Percentiles rank a stretch among this genome's conserved stretches.
Evolutionary conservation across 2,113 vertebrate genomes (phyloP).

Genomic region (Boulengerochromis microlepis): DNA sequence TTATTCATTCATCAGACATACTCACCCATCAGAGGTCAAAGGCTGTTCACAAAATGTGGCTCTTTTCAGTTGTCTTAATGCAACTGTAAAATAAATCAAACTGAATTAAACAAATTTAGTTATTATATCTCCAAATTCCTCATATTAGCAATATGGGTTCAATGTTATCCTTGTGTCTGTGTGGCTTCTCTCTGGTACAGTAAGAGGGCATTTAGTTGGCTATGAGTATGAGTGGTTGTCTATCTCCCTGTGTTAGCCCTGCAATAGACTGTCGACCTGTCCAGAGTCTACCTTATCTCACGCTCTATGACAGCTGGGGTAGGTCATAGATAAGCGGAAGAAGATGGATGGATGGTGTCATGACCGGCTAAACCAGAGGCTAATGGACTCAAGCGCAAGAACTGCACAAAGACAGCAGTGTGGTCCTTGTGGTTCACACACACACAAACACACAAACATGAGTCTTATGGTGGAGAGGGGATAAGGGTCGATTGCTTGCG

Average conservation of each 20-base stretch:
- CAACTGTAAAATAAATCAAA: neutral
- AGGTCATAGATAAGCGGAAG: neutral
- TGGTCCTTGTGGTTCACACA: neutral
- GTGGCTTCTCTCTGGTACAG: neutral
- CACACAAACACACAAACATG: neutral
- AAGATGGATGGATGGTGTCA: neutral
- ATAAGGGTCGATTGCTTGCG: neutral
- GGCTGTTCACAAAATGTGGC: neutral
- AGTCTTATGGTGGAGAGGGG: neutral
- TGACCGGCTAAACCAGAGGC: neutral
- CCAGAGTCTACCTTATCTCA: neutral
- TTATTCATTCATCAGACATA: neutral
- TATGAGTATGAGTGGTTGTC: neutral
- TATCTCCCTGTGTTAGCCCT: neutral
- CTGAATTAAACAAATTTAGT: neutral
- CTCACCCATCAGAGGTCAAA: neutral
- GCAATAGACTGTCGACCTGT: neutral
- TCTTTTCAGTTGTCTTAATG: neutral
- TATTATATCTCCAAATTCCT: neutral
- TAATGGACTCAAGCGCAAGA: neutral
- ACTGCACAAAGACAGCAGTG: neutral
- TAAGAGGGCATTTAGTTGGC: neutral
- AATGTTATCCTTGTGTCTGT: neutral
- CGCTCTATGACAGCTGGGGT: neutral
- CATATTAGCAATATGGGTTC: neutral